These are phyloP conservation scores for Athene noctua DNA, from an alignment of 2,113 vertebrate genomes.

Conservation along the genomic window DNA sequence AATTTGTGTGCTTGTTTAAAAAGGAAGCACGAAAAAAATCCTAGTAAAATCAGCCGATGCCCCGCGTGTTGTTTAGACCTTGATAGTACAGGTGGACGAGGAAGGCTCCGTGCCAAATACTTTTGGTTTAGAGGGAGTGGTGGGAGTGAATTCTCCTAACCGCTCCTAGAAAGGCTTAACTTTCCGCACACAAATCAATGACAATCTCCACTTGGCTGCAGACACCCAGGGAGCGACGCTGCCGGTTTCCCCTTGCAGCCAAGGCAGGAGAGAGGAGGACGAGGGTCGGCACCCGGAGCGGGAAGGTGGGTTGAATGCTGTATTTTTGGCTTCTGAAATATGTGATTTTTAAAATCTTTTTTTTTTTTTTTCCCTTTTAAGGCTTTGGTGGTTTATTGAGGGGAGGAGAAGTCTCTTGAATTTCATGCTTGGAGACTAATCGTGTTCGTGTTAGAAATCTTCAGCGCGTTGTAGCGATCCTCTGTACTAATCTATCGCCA, in stretches of 20 bases:
- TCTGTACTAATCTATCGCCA: neutral
- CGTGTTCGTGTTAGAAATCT: neutral
- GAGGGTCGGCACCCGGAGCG: neutral
- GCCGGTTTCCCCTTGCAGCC: neutral
- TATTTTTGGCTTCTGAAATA: neutral
- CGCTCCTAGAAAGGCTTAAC: slow-evolving; percentile 86
- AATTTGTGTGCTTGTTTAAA: neutral
- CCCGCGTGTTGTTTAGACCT: slow-evolving; percentile 72
- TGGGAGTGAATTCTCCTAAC: slow-evolving; percentile 88
- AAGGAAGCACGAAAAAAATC: slow-evolving; percentile 5
- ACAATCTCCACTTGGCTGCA: slow-evolving; percentile 76
- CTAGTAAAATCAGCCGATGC: neutral
- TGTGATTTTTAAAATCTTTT: neutral
- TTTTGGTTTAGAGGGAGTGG: slow-evolving; percentile 95
- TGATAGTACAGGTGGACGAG: slow-evolving; percentile 91
- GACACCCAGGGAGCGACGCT: slow-evolving; percentile 50
- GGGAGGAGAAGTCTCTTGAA: neutral
- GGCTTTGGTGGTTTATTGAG: neutral
- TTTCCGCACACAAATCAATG: slow-evolving; percentile 86
- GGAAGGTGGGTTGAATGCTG: slow-evolving; percentile 62
- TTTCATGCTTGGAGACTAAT: neutral
- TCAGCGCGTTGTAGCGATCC: neutral
- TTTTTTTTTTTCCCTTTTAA: neutral
- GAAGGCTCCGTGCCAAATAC: slow-evolving; percentile 90
- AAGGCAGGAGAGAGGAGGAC: neutral